Percentiles rank a stretch among this genome's conserved stretches.
Evolutionary conservation across 2,797 vertebrate species (phyloP).

Genomic region (Buceros bicornis): DNA sequence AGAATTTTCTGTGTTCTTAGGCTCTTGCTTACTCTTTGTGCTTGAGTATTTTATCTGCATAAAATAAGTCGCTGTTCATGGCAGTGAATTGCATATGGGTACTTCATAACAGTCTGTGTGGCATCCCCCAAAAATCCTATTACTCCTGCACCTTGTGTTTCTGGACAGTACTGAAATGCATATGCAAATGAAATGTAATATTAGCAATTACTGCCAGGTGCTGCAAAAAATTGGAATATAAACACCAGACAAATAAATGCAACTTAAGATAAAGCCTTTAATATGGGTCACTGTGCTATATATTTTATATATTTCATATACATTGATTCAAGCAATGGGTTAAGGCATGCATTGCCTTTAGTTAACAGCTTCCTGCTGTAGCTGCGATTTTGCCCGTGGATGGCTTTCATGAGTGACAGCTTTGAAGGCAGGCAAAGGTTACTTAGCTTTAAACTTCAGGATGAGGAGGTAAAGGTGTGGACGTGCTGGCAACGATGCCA

Average conservation of each 20-base stretch:
- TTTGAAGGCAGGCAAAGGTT: background rate
- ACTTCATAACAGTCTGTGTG: background rate
- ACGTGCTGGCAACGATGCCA: background rate
- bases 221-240: background rate
- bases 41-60: background rate
- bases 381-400: background rate
- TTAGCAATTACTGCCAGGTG: background rate
- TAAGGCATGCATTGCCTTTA: background rate
- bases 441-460: background rate
- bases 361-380: background rate
- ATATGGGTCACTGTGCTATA: background rate
- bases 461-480: background rate
- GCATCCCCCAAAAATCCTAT: background rate
- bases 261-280: background rate
- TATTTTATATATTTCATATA: background rate
- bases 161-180: background rate
- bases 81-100: background rate
- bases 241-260: background rate
- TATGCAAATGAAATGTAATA: background rate
- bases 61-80: background rate
- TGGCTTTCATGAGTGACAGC: background rate
- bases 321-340: background rate
- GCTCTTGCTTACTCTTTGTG: background rate
- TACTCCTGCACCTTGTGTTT: background rate
- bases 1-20: background rate